Evolutionary conservation across 2,113 vertebrate species (phyloP).

Genomic region (Hiodon alosoides): DNA sequence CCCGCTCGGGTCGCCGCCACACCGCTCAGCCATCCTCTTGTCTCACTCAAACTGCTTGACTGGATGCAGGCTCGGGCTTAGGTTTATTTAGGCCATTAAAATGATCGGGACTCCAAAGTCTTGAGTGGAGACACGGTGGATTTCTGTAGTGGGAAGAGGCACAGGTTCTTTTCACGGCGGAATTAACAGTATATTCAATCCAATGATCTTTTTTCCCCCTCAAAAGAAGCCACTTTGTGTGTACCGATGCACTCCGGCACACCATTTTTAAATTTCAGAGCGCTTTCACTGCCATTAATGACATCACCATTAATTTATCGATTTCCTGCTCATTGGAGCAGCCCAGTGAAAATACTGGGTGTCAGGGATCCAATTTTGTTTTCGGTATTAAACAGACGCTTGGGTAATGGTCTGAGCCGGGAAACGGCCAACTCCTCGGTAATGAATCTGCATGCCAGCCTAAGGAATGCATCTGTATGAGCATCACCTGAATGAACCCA

Average conservation of each 20-base stretch:
- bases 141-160: too few species aligned
- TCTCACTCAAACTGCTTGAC: constrained; percentile 38
- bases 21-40: constrained; percentile 48
- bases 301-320: constrained; percentile 40
- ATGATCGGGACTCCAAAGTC: too few species aligned
- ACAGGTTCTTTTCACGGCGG: too few species aligned
- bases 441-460: constrained; percentile 56
- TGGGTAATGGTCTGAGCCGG: constrained; percentile 44
- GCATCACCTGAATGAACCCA: constrained; percentile 61
- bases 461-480: constrained; percentile 55
- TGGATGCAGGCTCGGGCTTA: background rate
- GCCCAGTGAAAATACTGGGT: constrained; percentile 40
- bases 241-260: background rate
- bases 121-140: too few species aligned
- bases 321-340: constrained; percentile 35
- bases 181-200: too few species aligned
- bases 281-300: constrained; percentile 23
- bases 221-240: constrained; percentile 22
- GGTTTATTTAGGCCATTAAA: too few species aligned
- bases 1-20: constrained; percentile 43
- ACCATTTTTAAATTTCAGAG: constrained; percentile 17
- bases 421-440: constrained; percentile 44
- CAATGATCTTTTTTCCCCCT: constrained; percentile 47
- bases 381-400: constrained; percentile 43
- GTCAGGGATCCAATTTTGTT: constrained; percentile 48